Percentiles rank a stretch among this genome's conserved stretches.
These are phyloP conservation scores for Tetragonula clypearis DNA, from an alignment of 1,140 invertebrate species.

Conservation along the genomic window DNA sequence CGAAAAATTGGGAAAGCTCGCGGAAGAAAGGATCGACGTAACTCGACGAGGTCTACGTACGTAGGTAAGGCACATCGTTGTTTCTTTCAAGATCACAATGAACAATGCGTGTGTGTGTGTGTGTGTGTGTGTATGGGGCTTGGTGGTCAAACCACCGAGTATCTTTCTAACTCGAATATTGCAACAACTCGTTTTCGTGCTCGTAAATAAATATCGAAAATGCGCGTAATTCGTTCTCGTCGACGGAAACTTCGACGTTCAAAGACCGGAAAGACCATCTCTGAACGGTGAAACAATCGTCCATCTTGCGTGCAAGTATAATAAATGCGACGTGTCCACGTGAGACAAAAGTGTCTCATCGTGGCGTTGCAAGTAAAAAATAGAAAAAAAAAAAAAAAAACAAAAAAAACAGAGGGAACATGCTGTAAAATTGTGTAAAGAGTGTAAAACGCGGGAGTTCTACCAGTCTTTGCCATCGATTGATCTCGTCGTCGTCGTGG, in stretches of 20 bases:
- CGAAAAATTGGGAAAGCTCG: not conserved
- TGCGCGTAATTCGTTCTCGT: not conserved
- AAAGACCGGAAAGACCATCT: not conserved
- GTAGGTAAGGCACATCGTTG: constrained; percentile 72
- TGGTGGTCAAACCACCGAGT: not conserved
- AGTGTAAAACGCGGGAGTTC: not conserved
- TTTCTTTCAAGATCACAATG: constrained; percentile 57
- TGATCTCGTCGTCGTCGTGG: not conserved
- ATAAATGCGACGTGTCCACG: not conserved
- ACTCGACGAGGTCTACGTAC: constrained; percentile 55
- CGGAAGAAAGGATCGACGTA: constrained; percentile 9
- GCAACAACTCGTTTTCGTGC: not conserved
- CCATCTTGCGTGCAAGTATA: not conserved
- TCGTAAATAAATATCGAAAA: constrained; percentile 21
- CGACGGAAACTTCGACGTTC: not conserved
- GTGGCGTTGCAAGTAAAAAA: not conserved
- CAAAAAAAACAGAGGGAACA: not conserved
- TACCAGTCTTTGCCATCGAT: constrained; percentile 16
- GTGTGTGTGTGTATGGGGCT: too few relatives aligned
- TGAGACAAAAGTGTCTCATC: not conserved
- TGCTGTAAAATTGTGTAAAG: not conserved
- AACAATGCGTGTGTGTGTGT: not conserved
- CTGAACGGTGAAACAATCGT: too few relatives aligned
- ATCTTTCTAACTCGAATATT: not conserved
- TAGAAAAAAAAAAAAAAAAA: not conserved